These are phyloP conservation scores for Aselliscus stoliczkanus DNA, from an alignment of 2,797 vertebrate genomes.

Conservation along the genomic window DNA sequence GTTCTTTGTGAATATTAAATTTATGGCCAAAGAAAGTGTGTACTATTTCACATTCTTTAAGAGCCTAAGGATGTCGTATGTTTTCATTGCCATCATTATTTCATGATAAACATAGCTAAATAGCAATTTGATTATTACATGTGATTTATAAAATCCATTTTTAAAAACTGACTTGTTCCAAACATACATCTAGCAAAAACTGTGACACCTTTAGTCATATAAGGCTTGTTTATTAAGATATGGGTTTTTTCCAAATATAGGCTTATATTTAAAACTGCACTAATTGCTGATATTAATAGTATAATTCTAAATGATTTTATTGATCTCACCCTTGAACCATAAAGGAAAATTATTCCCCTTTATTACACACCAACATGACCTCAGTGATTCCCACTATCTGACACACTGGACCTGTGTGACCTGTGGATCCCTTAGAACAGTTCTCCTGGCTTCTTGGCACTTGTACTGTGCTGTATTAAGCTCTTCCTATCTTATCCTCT, in stretches of 20 bases:
- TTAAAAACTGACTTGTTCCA: neutral
- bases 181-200: neutral
- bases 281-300: neutral
- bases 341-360: neutral
- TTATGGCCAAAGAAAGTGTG: neutral
- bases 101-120: neutral
- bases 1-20: neutral
- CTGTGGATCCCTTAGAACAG: neutral
- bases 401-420: neutral
- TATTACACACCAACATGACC: neutral
- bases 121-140: neutral
- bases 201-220: neutral
- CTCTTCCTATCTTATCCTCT: neutral
- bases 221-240: neutral
- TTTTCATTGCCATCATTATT: constrained; percentile 12
- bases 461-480: neutral
- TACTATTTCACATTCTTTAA: neutral
- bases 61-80: neutral
- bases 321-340: neutral
- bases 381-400: neutral
- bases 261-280: constrained; percentile 33
- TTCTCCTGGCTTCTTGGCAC: neutral
- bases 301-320: neutral
- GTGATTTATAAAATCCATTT: neutral
- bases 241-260: neutral